A percentile compares a stretch with the other conserved stretches of the same genome.
phyloP scores from a whole-genome alignment of 2,113 vertebrate species.

The Cephalophus harveyi region DNA sequence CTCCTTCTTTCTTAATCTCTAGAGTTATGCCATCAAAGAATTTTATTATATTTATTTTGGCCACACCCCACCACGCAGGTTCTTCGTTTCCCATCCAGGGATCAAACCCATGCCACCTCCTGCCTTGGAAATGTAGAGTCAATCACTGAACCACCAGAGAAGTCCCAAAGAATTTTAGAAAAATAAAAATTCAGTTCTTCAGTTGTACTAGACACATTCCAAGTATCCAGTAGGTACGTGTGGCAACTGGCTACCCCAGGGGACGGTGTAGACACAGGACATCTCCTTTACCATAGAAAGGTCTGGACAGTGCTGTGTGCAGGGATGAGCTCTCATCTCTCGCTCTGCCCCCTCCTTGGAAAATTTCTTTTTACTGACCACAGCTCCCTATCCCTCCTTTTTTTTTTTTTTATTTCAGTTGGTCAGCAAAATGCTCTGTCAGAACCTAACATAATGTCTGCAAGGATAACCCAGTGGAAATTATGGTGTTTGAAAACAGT shows the following conservation, averaged over 20 bases:
- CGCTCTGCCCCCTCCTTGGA: background rate
- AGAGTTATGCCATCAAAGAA: background rate
- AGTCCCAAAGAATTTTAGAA: background rate
- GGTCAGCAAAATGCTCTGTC: background rate
- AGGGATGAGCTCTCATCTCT: background rate
- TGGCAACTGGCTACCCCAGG: background rate
- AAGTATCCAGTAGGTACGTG: background rate
- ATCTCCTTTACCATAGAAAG: background rate
- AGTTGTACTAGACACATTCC: background rate
- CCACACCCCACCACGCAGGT: background rate
- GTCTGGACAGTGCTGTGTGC: background rate
- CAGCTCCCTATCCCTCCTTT: background rate
- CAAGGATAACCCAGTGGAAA: constrained; percentile 19
- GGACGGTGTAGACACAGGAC: background rate
- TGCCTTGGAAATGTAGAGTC: background rate
- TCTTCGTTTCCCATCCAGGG: background rate
- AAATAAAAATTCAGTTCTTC: background rate
- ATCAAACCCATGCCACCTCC: background rate
- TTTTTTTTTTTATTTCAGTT: background rate
- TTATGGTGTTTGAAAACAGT: constrained; percentile 49
- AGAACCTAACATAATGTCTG: constrained; percentile 20
- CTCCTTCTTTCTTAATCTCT: background rate
- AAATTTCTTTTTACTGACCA: background rate
- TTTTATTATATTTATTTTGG: background rate
- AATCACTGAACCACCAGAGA: background rate